Evolutionary conservation across 1,140 invertebrate genomes (phyloP), one percentile per base, ranked within the genome.

Genomic region (Coptotermes formosanus): DNA sequence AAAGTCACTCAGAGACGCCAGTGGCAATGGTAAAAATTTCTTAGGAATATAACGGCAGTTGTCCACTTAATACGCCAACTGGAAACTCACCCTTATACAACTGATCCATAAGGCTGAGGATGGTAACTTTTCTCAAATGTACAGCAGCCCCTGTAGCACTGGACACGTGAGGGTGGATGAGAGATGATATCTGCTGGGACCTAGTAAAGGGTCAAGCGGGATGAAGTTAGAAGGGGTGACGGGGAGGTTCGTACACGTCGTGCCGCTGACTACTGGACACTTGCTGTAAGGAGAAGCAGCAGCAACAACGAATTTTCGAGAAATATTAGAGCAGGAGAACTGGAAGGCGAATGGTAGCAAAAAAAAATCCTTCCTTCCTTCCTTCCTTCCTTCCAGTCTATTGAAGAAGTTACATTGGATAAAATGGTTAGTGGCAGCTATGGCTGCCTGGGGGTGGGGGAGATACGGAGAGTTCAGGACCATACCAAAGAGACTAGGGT

Each of bases 301-400:
- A 25, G 32, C 82, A 32, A 43, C 12, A 83, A 43, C 21, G 44
- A 83, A 83, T 83, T 83, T 83, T 83, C 82, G 44, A 43, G 43
- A 83, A 55, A 16, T 55, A 55, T 55, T 21, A 75, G 64, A 25
- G 64, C n/a, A 81, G 85, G 85, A 85, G 59, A 43, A 38, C 83
- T 64, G n/a, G 83, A 55, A 55, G 83, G n/a, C 21, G 83, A 21
- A 81, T 19, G 64, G 85, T n/a, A 81, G 75, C 25, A 64, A 85
- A 45, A n/a, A 75, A 64, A 64, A 64, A 64, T 8, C n/a, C n/a
- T n/a, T n/a, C 38, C 85, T 81, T 85, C 64, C 85, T 85, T 85
- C 85, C 85, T n/a, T n/a, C 38, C 85, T 81, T 85, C 64, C 85
- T 85, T 85, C 85, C 85, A 85, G 85, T 85, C 85, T 85, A 85